Evolutionary conservation across 2,113 vertebrate species (phyloP).

Genomic region (Nothoprocta perdicaria): DNA sequence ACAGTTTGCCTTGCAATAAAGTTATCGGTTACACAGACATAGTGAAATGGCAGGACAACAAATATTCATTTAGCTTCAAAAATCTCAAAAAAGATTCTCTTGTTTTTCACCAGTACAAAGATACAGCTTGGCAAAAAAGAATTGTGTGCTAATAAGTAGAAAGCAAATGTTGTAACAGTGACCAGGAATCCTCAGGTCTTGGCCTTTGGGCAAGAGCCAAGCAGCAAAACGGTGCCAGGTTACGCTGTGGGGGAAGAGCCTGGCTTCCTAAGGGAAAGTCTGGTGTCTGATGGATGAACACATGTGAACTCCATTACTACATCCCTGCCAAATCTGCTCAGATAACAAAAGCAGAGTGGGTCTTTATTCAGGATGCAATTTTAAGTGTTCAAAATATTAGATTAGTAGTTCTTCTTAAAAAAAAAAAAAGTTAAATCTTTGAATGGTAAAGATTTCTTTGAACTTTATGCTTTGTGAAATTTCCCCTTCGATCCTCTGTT

Average conservation of each 20-base stretch:
- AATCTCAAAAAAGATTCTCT: not conserved
- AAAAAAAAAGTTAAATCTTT: not conserved
- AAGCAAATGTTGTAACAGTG: not conserved
- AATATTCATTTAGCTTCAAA: not conserved
- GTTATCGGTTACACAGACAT: not conserved
- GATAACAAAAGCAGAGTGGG: not conserved
- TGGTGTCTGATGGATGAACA: conserved; percentile 19
- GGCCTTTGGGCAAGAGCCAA: not conserved
- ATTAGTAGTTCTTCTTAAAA: not conserved
- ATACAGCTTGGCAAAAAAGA: not conserved
- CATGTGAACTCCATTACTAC: not conserved
- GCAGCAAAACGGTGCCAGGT: not conserved
- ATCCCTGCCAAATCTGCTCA: conserved; percentile 1
- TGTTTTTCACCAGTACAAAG: not conserved
- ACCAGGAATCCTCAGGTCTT: conserved; percentile 5
- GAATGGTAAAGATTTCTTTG: not conserved
- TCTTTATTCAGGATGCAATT: not conserved
- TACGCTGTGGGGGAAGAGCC: not conserved
- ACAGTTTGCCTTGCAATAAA: not conserved
- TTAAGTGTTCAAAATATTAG: not conserved
- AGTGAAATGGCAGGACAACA: not conserved
- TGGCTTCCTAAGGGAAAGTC: not conserved
- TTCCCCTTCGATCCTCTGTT: not conserved
- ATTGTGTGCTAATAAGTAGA: not conserved
- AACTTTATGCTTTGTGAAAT: not conserved